Base-by-base conservation (phyloP, 2,113 vertebrate genomes). In the Edolisoma coerulescens region DNA sequence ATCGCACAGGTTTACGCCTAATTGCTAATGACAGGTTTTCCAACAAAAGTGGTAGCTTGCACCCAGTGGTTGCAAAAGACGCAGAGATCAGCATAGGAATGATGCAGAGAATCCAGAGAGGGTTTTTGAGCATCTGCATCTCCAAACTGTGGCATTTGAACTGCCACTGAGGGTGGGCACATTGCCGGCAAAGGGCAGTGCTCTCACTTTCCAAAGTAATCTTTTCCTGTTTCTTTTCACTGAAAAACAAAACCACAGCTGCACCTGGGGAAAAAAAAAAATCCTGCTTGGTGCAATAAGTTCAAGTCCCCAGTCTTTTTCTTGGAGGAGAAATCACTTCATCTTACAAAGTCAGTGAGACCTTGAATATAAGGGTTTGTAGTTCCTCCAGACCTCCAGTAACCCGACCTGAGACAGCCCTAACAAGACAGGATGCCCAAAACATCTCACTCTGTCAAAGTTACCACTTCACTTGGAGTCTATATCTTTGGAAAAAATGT, bases 11-110 rank as follows among this genome's bases (percentile, higher is more conserved):
- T 61, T 64, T 88, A 61, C 33, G 13, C 10, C 15, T 94, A 93
- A 94, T 92, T 84, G 26, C 18, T 61, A 70, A 60, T 59, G 54
- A 67, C 75, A 94, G 26, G 7, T 85, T 80, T 96, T 52, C 49
- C 45, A 73, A 65, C 16, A 45, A 16, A 83, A 87, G 50, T 49
- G 37, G 17, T 10, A 42, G 16, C 41, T 78, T 59, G 7, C n/a
- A 44, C 69, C 45, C 37, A 61, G 0, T 52, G 42, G 21, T 50
- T 65, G n/a, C 30, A 84, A 83, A 89, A 54, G 47, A 80, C 63
- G 65, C 9, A 54, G 39, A 52, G 41, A 84, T 63, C 75, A 73
- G 11, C 11, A 16, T 0, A 28, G 22, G 18, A 60, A 20, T 21
- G 20, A 45, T n/a, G 26, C 32, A 85, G 47, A 77, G 49, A 92